Conservation (phyloP, 2,113 vertebrate genomes). For the Zosterops lateralis region DNA sequence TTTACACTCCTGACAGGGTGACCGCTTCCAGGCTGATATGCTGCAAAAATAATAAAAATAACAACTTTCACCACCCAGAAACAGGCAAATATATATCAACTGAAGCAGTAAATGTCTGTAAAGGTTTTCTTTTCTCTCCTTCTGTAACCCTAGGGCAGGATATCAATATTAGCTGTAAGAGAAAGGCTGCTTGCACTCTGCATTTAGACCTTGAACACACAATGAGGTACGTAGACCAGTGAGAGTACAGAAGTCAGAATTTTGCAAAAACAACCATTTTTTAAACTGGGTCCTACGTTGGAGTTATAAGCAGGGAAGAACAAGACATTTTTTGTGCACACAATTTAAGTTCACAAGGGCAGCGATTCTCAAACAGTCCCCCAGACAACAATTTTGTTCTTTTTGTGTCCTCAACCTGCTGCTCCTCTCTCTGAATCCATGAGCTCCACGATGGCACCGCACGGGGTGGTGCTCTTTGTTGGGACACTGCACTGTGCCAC, state of each 20-base stretch:
- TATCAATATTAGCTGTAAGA: neutral
- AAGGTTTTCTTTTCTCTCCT: neutral
- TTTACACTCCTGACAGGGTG: neutral
- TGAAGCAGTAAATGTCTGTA: neutral
- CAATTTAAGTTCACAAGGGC: neutral
- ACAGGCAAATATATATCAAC: neutral
- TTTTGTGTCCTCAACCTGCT: neutral
- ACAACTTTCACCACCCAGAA: neutral
- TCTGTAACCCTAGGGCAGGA: neutral
- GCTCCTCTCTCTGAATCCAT: neutral
- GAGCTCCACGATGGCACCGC: neutral
- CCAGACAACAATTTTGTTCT: neutral
- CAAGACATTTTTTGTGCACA: neutral
- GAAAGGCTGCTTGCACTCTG: neutral
- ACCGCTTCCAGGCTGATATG: neutral
- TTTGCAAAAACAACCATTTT: neutral
- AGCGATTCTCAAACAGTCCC: neutral
- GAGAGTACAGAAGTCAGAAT: neutral
- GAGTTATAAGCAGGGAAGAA: neutral
- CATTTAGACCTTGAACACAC: neutral
- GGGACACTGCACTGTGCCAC: neutral
- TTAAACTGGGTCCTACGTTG: accelerated
- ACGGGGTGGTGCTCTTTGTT: neutral
- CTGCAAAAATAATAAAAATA: neutral
- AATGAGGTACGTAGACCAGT: accelerated